Percentiles rank a stretch among this genome's conserved stretches.
These are phyloP conservation scores for Auanema sp. DNA, from an alignment of 2,888 invertebrate genomes.

Conservation along the genomic window DNA sequence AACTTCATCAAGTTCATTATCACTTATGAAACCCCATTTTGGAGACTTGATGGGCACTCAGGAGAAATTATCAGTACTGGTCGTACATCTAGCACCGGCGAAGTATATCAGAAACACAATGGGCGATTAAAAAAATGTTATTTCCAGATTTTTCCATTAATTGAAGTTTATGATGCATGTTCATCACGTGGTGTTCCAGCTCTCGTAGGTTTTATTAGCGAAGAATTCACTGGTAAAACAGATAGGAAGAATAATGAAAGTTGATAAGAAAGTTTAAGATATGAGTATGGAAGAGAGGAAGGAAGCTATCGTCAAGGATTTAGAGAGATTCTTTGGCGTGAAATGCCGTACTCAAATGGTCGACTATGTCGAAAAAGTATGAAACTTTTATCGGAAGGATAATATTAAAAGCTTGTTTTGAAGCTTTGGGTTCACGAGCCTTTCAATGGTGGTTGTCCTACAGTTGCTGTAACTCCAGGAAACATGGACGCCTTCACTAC, in stretches of 20 bases:
- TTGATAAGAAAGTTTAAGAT: constrained; percentile 12
- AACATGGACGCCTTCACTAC: constrained; percentile 41
- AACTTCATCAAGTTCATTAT: constrained; percentile 65
- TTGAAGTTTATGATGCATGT: constrained; percentile 33
- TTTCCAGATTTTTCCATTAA: constrained; percentile 25
- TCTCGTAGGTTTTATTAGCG: constrained; percentile 65
- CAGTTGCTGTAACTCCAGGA: constrained; percentile 64
- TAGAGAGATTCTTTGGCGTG: constrained; percentile 41
- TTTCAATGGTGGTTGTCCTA: constrained; percentile 67
- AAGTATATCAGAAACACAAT: constrained; percentile 18
- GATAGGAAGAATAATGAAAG: background rate
- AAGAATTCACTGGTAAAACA: constrained; percentile 29
- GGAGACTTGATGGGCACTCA: constrained; percentile 65
- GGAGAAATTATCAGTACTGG: constrained; percentile 64
- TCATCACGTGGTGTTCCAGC: constrained; percentile 63
- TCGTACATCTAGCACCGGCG: constrained; percentile 28
- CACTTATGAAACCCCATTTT: constrained; percentile 66
- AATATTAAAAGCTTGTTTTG: no score
- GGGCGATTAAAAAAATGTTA: background rate
- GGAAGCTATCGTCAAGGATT: constrained; percentile 63
- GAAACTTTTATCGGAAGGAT: background rate
- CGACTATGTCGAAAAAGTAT: constrained; percentile 63
- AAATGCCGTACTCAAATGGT: constrained; percentile 35
- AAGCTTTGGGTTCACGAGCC: constrained; percentile 65
- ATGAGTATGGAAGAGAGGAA: constrained; percentile 59